Evolutionary conservation across 2,797 vertebrate genomes (phyloP).

Genomic region (Gorsachius magnificus): DNA sequence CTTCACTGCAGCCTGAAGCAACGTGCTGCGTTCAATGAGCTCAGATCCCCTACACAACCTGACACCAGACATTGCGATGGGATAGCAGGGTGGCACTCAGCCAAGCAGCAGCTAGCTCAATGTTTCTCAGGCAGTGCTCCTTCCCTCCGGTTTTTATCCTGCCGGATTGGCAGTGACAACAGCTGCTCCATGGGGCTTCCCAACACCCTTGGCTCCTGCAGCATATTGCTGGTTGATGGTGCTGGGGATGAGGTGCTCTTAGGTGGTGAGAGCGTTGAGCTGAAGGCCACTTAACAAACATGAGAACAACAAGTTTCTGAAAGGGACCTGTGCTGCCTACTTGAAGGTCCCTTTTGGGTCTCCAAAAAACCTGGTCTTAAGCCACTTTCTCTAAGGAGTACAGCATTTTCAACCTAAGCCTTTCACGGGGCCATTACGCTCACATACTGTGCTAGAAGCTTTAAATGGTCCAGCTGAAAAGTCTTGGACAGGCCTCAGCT

Average conservation of each 20-base stretch:
- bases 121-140: neutral
- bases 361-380: neutral
- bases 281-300: neutral
- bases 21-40: neutral
- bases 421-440: neutral
- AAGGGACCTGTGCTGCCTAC: neutral
- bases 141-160: fast-evolving
- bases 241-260: neutral
- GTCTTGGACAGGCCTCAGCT: neutral
- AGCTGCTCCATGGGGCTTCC: neutral
- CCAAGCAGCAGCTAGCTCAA: neutral
- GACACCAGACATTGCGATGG: fast-evolving
- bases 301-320: neutral
- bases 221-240: neutral
- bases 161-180: neutral
- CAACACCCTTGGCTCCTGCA: neutral
- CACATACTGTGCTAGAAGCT: neutral
- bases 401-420: neutral
- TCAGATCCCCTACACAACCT: neutral
- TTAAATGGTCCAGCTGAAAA: neutral
- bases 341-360: neutral
- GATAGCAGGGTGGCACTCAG: neutral
- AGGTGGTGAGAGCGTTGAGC: neutral
- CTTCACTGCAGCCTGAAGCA: neutral
- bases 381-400: neutral